Percentiles rank a stretch among this genome's conserved stretches.
These are phyloP conservation scores for Heterodera filipjevi DNA, from an alignment of 2,888 invertebrate species.

Conservation along the genomic window DNA sequence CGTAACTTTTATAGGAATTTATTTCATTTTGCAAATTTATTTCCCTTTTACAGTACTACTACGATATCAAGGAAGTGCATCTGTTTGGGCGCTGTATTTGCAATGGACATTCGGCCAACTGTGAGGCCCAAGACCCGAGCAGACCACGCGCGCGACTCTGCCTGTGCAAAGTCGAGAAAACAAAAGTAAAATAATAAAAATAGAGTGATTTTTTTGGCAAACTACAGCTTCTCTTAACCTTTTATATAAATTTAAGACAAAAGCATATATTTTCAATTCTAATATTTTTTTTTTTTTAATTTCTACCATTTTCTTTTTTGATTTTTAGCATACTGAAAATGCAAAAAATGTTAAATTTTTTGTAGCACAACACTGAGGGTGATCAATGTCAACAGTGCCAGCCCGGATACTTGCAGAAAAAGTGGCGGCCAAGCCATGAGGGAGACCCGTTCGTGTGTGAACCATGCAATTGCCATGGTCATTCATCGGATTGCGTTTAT, in stretches of 20 bases:
- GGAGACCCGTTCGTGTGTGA: constrained; percentile 88
- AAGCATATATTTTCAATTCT: too few relatives aligned
- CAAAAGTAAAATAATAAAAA: too few relatives aligned
- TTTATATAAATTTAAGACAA: too few relatives aligned
- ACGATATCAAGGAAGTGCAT: constrained; percentile 97
- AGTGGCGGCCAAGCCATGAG: constrained; percentile 86
- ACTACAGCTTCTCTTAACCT: too few relatives aligned
- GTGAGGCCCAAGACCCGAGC: constrained; percentile 70
- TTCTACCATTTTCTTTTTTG: too few relatives aligned
- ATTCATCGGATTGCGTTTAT: constrained; percentile 84
- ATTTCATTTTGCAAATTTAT: neutral
- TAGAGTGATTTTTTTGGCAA: too few relatives aligned
- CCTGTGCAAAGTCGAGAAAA: constrained; percentile 74
- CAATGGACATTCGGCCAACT: constrained; percentile 92
- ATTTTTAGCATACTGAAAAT: too few relatives aligned
- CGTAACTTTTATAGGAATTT: too few relatives aligned
- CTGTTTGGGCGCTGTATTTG: constrained; percentile 98
- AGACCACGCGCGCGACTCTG: constrained; percentile 81
- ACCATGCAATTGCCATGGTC: constrained; percentile 94
- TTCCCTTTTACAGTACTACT: constrained; percentile 81
- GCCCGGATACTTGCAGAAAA: constrained; percentile 77
- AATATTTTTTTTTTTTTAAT: too few relatives aligned
- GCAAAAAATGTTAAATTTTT: neutral
- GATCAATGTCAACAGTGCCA: constrained; percentile 91
- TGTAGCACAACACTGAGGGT: constrained; percentile 87